phyloP scores from a whole-genome alignment of 1,140 invertebrate genomes.

The Formica exsecta region DNA sequence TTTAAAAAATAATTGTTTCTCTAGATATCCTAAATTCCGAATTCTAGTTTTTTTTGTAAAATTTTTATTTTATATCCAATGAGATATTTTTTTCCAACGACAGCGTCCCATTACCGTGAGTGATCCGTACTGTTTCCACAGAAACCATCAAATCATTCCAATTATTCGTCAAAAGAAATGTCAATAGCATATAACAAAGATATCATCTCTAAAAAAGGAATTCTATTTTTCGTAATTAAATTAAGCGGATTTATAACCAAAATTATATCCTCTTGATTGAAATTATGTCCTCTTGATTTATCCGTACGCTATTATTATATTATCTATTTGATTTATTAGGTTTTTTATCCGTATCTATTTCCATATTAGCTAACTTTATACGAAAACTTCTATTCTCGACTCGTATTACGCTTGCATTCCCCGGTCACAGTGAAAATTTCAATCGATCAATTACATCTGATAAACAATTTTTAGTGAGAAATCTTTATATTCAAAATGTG shows the following conservation, averaged over 20 bases:
- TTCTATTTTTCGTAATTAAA: constrained; percentile 58
- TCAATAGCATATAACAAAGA: constrained; percentile 47
- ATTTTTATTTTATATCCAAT: background rate
- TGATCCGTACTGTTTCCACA: constrained; percentile 16
- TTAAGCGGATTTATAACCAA: no score
- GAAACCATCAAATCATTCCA: constrained; percentile 48
- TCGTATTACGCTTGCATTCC: constrained; percentile 44
- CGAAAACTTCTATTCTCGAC: constrained; percentile 45
- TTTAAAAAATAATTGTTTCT: constrained; percentile 4
- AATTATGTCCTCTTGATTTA: constrained; percentile 58
- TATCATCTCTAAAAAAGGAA: constrained; percentile 71
- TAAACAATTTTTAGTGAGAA: background rate
- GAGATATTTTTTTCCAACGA: constrained; percentile 20
- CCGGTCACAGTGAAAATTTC: background rate
- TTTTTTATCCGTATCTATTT: constrained; percentile 54
- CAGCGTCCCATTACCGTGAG: background rate
- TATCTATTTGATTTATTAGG: constrained; percentile 49
- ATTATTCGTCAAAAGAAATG: constrained; percentile 50
- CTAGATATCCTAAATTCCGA: background rate
- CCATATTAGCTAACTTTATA: constrained; percentile 49
- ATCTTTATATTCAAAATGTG: background rate
- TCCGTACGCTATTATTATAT: background rate
- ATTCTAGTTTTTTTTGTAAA: no score
- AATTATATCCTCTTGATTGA: no score
- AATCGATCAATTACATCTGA: no score